Evolutionary conservation across 1,140 invertebrate species (phyloP).

Genomic region (Anoplophora glabripennis): DNA sequence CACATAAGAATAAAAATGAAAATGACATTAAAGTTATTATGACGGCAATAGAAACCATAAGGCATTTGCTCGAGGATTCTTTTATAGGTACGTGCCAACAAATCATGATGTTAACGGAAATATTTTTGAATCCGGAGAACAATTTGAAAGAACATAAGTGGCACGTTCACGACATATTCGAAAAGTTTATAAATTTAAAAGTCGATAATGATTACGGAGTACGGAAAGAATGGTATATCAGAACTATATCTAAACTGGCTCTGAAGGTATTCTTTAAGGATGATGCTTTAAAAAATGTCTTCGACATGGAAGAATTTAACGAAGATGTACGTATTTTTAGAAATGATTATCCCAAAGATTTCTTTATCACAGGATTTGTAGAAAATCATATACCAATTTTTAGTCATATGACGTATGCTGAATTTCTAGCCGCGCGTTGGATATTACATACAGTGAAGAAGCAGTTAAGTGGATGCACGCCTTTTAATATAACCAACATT

Average conservation of each 20-base stretch:
- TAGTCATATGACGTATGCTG: conserved; percentile 3
- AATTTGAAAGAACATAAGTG: not conserved
- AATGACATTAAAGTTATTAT: too few species aligned
- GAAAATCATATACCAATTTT: not conserved
- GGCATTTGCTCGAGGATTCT: not conserved
- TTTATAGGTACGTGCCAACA: conserved; percentile 5
- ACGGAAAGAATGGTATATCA: too few species aligned
- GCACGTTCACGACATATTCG: not conserved
- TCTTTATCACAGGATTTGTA: not conserved
- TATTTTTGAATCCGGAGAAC: not conserved
- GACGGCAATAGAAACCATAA: not conserved
- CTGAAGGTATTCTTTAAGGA: not conserved
- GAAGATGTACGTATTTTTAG: not conserved
- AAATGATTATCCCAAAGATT: not conserved
- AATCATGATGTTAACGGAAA: conserved; percentile 3
- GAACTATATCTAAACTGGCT: conserved; percentile 2
- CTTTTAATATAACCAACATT: not conserved
- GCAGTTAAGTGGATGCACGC: not conserved
- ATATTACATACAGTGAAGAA: not conserved
- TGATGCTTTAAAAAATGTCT: not conserved
- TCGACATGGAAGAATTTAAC: conserved; percentile 4
- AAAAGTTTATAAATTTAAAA: conserved; percentile 2
- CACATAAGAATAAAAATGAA: not conserved
- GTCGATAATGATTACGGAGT: not conserved
- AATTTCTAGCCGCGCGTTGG: conserved; percentile 6